Evolutionary conservation across 2,888 invertebrate genomes (phyloP), one percentile per base, ranked within the genome.

Genomic region (Anticlea derivata): DNA sequence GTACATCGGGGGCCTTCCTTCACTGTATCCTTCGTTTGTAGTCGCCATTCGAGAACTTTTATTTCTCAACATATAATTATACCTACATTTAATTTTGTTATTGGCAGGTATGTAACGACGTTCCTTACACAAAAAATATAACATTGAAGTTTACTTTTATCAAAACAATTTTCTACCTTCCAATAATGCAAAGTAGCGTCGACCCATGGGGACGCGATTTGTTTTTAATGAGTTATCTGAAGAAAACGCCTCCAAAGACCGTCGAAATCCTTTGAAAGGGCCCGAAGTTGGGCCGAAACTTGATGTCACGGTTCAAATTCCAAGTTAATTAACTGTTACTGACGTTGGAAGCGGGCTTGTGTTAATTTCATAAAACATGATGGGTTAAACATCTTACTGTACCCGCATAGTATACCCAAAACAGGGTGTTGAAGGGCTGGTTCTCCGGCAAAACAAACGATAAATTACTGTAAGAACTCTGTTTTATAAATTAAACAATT

Each of bases 191-290:
- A 41, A 51, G 29, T 23, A 38, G 37, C 35, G 30, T 3, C 34
- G 37, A 17, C 7, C 10, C 23, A 20, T 27, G 33, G 17, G 26
- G 29, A 6, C 13, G 12, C 29, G 22, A 65, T 79, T 78, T 69
- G 70, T 75, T 80, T 75, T 75, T 75, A 79, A 80, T 75, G 74
- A 79, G 72, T 80, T 73, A 71, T 70, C 64, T 67, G 65, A 75
- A 73, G 73, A 72, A 74, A 73, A 66, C 64, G 70, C 70, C 68
- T 68, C 66, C 60, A 60, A 58, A 60, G 65, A 67, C 70, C 71
- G 55, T 39, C 60, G 68, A 75, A 70, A 73, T 75, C 74, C 75
- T 80, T 80, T 75, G 73, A 76, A 78, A 77, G 73, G 70, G 64
- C 56, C 60, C 66, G 58, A 73, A 80, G 70, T 80, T 76, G 58